Evolutionary conservation across 2,888 invertebrate species (phyloP).

Genomic region (Calameuta idolon): DNA sequence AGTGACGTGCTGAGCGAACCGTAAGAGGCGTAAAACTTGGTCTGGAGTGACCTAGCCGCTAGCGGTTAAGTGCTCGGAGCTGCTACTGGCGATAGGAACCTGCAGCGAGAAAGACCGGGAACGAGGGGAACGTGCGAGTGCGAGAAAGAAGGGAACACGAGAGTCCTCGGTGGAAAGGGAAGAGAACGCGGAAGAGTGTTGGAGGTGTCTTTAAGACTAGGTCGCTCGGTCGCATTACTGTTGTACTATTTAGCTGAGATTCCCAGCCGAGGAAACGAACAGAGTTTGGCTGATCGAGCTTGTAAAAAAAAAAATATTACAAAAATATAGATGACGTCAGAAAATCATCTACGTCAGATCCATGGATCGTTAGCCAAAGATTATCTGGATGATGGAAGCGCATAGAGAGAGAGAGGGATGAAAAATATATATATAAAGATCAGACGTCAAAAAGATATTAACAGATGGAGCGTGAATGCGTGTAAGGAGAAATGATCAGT

Average conservation of each 20-base stretch:
- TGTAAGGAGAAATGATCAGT: conserved; percentile 15
- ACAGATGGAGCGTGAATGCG: conserved; percentile 31
- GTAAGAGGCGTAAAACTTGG: conserved; percentile 25
- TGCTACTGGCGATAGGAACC: background rate
- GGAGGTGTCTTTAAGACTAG: conserved; percentile 64
- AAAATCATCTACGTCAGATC: background rate
- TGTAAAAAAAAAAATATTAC: background rate
- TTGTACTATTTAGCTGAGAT: conserved; percentile 33
- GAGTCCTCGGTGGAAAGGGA: conserved; percentile 57
- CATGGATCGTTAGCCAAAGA: background rate
- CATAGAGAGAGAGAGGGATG: conserved; percentile 20
- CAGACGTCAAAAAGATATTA: conserved; percentile 6
- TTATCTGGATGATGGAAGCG: background rate
- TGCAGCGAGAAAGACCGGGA: background rate
- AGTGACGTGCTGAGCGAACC: conserved; percentile 54
- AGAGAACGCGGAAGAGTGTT: conserved; percentile 64
- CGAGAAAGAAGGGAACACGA: background rate
- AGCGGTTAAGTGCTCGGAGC: conserved; percentile 48
- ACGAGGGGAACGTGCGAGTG: background rate
- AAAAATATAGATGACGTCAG: background rate
- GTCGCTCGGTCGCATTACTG: conserved; percentile 66
- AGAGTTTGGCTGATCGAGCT: background rate
- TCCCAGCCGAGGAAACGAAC: background rate
- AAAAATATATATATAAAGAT: background rate
- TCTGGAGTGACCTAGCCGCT: conserved; percentile 61